A percentile compares a stretch with the other conserved stretches of the same genome.
Conservation (phyloP, 2,888 invertebrate genomes). For the Odontomyia ornata region DNA sequence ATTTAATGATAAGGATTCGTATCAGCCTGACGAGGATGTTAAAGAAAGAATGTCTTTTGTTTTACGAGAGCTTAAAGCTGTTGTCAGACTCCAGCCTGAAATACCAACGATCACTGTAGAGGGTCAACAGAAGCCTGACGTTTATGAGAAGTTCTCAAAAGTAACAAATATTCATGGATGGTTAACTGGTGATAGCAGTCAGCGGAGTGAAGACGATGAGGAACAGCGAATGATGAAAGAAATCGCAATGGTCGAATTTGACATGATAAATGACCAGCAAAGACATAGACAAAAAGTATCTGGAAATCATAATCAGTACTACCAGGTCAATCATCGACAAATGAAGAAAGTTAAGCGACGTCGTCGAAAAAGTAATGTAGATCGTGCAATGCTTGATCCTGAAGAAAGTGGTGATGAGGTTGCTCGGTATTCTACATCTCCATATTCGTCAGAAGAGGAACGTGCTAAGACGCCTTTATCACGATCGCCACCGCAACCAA, state of each 20-base stretch:
- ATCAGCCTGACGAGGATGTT: slow-evolving; percentile 73
- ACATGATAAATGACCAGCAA: slow-evolving; percentile 50
- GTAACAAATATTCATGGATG: slow-evolving; percentile 61
- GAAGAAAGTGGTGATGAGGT: slow-evolving; percentile 43
- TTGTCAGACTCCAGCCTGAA: slow-evolving; percentile 67
- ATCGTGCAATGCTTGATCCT: background rate
- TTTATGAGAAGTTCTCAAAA: slow-evolving; percentile 56
- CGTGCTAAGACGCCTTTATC: slow-evolving; percentile 42
- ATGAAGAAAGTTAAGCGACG: slow-evolving; percentile 55
- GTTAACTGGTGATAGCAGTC: slow-evolving; percentile 56
- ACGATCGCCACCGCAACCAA: background rate
- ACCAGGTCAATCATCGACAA: slow-evolving; percentile 50
- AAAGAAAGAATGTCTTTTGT: slow-evolving; percentile 85
- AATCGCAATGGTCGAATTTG: slow-evolving; percentile 51
- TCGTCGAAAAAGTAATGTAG: slow-evolving; percentile 45
- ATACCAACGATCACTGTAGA: slow-evolving; percentile 51
- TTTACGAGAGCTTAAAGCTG: slow-evolving; percentile 76
- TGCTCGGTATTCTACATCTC: slow-evolving; percentile 55
- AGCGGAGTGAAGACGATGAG: slow-evolving; percentile 54
- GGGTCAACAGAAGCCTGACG: slow-evolving; percentile 52
- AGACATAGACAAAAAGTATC: slow-evolving; percentile 1
- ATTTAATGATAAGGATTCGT: slow-evolving; percentile 63
- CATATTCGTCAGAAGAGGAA: slow-evolving; percentile 67
- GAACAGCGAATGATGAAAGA: slow-evolving; percentile 51
- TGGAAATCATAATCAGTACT: slow-evolving; percentile 42